Evolutionary conservation across 2,113 vertebrate genomes (phyloP).

Genomic region (Arvicanthis niloticus): DNA sequence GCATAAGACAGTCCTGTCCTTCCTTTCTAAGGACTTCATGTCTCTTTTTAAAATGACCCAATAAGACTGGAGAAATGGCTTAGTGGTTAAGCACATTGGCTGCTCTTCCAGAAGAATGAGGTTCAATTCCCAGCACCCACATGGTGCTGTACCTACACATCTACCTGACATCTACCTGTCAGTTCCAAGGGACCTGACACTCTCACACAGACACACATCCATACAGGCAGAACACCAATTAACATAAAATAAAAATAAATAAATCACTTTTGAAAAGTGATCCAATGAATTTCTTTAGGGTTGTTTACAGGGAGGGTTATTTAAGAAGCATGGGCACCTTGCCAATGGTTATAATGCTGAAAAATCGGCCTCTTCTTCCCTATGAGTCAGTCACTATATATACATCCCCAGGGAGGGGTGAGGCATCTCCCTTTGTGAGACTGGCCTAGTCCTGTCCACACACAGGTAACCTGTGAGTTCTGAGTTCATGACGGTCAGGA

Average conservation of each 20-base stretch:
- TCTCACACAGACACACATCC: not conserved
- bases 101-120: not conserved
- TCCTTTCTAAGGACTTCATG: not conserved
- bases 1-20: not conserved
- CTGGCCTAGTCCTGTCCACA: not conserved
- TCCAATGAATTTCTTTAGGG: not conserved
- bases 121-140: not conserved
- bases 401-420: not conserved
- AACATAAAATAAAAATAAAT: not conserved
- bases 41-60: not conserved
- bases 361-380: too few species aligned
- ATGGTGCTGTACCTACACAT: too few species aligned
- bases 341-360: not conserved
- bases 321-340: not conserved
- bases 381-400: not conserved
- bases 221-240: not conserved
- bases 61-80: not conserved
- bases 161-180: not conserved
- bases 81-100: not conserved
- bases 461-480: not conserved
- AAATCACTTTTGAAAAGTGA: not conserved
- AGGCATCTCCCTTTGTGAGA: not conserved
- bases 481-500: not conserved
- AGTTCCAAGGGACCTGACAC: not conserved
- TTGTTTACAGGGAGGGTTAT: not conserved